Percentiles rank a stretch among this genome's conserved stretches.
phyloP scores from a whole-genome alignment of 2,888 invertebrate genomes.

The Agapostemon virescens region DNA sequence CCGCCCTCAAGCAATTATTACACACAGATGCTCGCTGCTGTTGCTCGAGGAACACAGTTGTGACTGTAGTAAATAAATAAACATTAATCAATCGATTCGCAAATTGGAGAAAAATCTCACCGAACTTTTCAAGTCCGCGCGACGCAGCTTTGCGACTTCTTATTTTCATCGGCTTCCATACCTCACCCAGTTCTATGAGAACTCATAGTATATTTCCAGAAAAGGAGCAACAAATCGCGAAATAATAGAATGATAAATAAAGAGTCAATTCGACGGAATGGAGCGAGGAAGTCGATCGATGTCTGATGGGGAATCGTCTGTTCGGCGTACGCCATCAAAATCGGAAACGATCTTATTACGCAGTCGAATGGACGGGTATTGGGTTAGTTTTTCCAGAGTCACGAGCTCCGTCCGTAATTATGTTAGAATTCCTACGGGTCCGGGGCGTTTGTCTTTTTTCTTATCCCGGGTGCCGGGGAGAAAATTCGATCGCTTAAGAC shows the following conservation, averaged over 20 bases:
- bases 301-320: neutral
- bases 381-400: constrained; percentile 8
- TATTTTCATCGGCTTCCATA: no score
- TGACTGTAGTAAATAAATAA: no score
- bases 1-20: no score
- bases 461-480: constrained; percentile 34
- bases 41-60: no score
- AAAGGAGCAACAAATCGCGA: neutral
- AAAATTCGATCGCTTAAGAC: constrained; percentile 58
- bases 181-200: no score
- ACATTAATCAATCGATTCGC: no score
- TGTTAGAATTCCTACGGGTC: constrained; percentile 56
- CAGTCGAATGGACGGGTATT: constrained; percentile 2
- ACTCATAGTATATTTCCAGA: neutral
- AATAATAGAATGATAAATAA: neutral
- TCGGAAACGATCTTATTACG: constrained; percentile 8
- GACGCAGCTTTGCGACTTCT: no score
- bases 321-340: constrained; percentile 13
- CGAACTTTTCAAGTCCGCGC: no score
- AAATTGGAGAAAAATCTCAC: no score
- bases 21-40: no score
- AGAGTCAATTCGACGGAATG: neutral
- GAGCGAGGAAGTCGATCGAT: neutral
- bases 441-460: constrained; percentile 48
- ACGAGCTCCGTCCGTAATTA: constrained; percentile 43